Conservation (phyloP, 2,113 vertebrate species). For the Peucedramus taeniatus region DNA sequence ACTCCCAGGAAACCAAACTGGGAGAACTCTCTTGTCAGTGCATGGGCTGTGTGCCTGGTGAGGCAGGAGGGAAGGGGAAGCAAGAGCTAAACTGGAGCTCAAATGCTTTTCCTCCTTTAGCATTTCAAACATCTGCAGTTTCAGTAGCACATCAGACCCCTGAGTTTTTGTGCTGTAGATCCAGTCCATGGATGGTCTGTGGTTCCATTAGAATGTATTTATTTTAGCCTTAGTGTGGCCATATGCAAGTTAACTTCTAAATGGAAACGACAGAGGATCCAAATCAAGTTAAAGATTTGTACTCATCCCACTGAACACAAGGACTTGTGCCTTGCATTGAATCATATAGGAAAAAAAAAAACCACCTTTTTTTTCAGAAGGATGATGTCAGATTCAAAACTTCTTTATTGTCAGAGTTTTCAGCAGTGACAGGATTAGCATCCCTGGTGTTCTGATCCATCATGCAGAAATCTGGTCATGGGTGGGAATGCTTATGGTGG, state of each 20-base stretch:
- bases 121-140: background rate
- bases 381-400: background rate
- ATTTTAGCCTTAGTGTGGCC: background rate
- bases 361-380: fast-evolving
- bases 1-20: slow-evolving; percentile 14
- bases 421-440: background rate
- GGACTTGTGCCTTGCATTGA: background rate
- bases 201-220: background rate
- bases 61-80: background rate
- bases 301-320: background rate
- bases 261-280: background rate
- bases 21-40: background rate
- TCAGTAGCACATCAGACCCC: background rate
- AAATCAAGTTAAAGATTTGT: background rate
- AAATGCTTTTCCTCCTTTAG: background rate
- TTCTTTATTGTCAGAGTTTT: background rate
- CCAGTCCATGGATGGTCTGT: background rate
- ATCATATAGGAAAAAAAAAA: background rate
- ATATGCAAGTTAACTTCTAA: background rate
- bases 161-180: background rate
- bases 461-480: background rate
- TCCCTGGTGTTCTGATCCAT: background rate
- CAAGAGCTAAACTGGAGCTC: background rate
- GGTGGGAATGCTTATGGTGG: background rate
- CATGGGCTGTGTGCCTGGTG: background rate